A percentile compares a stretch with the other conserved stretches of the same genome.
phyloP scores from a whole-genome alignment of 2,888 invertebrate genomes.

The Nesidiocoris tenuis region DNA sequence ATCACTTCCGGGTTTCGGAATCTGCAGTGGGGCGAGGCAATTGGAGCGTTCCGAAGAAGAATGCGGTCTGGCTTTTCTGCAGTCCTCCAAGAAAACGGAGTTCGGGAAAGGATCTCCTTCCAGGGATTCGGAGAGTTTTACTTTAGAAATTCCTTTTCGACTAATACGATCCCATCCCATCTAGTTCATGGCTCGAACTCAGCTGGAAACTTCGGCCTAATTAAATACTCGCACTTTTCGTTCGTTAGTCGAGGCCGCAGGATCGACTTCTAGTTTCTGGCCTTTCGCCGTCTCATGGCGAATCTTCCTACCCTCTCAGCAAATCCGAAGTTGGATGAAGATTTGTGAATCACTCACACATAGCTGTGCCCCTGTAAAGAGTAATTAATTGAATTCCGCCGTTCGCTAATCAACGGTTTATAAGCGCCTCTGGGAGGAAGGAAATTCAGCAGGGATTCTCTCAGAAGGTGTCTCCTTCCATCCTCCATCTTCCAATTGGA shows the following conservation, averaged over 20 bases:
- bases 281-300: background rate
- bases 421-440: background rate
- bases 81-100: background rate
- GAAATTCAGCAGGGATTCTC: background rate
- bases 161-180: background rate
- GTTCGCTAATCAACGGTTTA: constrained; percentile 12
- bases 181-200: background rate
- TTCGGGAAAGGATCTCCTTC: background rate
- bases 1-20: constrained; percentile 13
- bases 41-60: background rate
- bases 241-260: background rate
- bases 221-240: constrained; percentile 17
- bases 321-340: constrained; percentile 28
- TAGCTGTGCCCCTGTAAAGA: constrained; percentile 1
- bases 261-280: background rate
- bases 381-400: constrained; percentile 27
- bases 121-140: background rate
- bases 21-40: background rate
- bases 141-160: background rate
- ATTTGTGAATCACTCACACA: constrained; percentile 35
- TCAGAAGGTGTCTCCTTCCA: background rate
- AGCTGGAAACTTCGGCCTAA: constrained; percentile 21
- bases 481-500: background rate
- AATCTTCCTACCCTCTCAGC: background rate
- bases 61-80: background rate